Conservation (phyloP, 1,140 invertebrate species). For the Dreissena polymorpha region DNA sequence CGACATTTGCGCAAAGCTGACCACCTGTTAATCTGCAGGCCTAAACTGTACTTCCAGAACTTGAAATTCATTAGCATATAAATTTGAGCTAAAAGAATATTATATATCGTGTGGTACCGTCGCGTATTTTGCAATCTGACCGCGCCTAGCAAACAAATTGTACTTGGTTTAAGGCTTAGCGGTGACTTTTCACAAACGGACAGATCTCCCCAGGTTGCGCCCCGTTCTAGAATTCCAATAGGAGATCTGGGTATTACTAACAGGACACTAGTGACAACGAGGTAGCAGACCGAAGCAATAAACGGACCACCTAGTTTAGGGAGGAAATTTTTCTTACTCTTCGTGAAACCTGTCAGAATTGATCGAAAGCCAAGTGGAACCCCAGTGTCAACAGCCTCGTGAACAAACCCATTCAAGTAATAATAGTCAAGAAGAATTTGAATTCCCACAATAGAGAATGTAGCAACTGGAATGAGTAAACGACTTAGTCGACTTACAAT, state of each 20-base stretch:
- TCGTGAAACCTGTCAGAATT: conserved; percentile 21
- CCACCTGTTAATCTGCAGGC: conserved; percentile 5
- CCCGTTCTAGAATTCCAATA: neutral
- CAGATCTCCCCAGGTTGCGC: neutral
- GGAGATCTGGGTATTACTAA: neutral
- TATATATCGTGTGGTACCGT: neutral
- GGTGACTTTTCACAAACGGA: neutral
- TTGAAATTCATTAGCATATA: conserved; percentile 24
- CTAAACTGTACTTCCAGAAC: conserved; percentile 19
- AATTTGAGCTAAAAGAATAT: conserved; percentile 17
- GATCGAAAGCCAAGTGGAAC: conserved; percentile 46
- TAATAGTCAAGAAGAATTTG: conserved; percentile 20
- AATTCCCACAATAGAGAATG: conserved; percentile 10
- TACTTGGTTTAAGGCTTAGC: neutral
- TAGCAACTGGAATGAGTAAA: conserved; percentile 10
- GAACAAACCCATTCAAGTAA: conserved; percentile 19
- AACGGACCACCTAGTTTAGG: conserved; percentile 37
- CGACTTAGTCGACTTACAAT: neutral
- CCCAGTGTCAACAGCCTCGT: conserved; percentile 6
- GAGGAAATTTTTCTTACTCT: conserved; percentile 39
- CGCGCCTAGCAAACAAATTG: neutral
- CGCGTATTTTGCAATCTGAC: neutral
- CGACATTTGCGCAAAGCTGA: neutral
- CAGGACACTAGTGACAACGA: conserved; percentile 15
- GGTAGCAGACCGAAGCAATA: conserved; percentile 22